Base-by-base conservation (phyloP, 2,888 invertebrate species). In the Hermodice carunculata region DNA sequence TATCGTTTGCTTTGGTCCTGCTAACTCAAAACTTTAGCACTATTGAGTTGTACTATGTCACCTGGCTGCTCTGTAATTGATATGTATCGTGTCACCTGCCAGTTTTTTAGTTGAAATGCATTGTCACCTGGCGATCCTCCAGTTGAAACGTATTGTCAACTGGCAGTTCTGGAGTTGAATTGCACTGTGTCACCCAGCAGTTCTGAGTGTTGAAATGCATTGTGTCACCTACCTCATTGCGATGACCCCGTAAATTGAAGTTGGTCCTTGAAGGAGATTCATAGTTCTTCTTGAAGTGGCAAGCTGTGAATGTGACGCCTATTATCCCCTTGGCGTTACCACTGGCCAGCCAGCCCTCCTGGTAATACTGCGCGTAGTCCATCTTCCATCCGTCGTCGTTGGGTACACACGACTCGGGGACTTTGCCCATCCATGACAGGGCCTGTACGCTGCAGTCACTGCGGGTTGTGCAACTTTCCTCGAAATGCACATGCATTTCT, bases 381-480 rank as follows among this genome's bases (percentile, higher is more conserved):
- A 96, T 88, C 88, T 96, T 96, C 96, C 96, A 96, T 77, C 95
- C 95, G 81, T 89, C 89, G 87, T 95, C 95, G 92, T 96, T 95
- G 43, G 96, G 95, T 79, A 95, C 89, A n/a, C n/a, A n/a, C 85
- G 95, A 94, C 86, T 97, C 96, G 74, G 96, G 96, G 80, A 96
- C 95, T 88, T 96, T 96, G 75, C 96, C 96, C 97, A 97, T 98
- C 97, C 97, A 98, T 81, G 96, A 96, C 85, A 97, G 90, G 78
- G 95, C 94, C 81, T 96, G 89, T 84, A 98, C 94, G 79, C 94
- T 93, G 88, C 96, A 96, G 89, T 97, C 97, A 89, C 96, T 95
- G 89, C 94, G 94, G 78, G 95, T 94, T 86, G 94, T 95, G 78
- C 92, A 91, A 86, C 94, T 95, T 84, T 94, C 92, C 87, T 97